Evolutionary conservation across 2,113 vertebrate species (phyloP).

Genomic region (Pterocles gutturalis): DNA sequence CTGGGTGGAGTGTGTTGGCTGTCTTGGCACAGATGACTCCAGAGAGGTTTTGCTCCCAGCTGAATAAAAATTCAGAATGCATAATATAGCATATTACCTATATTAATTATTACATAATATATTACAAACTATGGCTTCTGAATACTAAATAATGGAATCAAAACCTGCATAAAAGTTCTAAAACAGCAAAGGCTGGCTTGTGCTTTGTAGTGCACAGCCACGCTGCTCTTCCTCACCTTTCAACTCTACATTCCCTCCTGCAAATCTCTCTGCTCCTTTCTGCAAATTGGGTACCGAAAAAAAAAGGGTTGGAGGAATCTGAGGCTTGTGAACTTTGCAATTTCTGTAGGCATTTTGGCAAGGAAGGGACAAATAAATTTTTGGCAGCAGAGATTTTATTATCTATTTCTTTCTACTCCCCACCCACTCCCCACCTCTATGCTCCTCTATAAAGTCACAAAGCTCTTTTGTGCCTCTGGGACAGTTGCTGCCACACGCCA

Average conservation of each 20-base stretch:
- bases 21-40: not conserved
- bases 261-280: not conserved
- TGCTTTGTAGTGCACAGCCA: not conserved
- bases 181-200: not conserved
- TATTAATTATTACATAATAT: not conserved
- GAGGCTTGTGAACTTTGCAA: not conserved
- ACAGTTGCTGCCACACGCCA: not conserved
- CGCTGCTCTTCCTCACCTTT: not conserved
- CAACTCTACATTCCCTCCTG: not conserved
- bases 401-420: not conserved
- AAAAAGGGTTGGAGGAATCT: not conserved
- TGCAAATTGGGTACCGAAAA: not conserved
- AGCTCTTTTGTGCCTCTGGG: not conserved
- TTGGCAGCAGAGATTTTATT: no score
- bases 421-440: not conserved
- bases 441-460: not conserved
- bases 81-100: not conserved
- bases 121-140: not conserved
- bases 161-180: not conserved
- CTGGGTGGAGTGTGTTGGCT: not conserved
- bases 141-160: not conserved
- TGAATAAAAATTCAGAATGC: not conserved
- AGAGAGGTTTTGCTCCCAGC: not conserved
- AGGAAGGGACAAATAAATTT: not conserved
- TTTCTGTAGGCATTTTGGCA: not conserved